Base-by-base conservation (phyloP, 2,113 vertebrate genomes). In the Tonatia bakeri region DNA sequence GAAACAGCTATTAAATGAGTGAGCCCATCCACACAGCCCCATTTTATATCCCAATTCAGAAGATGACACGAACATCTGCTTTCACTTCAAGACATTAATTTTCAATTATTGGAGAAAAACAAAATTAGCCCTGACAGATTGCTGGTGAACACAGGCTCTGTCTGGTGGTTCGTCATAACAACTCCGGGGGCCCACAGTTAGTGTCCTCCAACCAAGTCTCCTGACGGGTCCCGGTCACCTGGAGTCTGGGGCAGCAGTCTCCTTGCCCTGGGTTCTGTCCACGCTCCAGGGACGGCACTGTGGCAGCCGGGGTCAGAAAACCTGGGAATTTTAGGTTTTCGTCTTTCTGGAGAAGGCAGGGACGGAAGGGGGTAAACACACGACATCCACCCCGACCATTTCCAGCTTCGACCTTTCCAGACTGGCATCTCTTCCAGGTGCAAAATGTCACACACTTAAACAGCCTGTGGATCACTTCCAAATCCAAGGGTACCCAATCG, bases 51-150 rank as follows among this genome's bases (percentile, higher is more conserved):
- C 98, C 98, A 98, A 94, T 98, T 98, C 98, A 98, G 97, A 98
- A 95, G 98, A 98, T 98, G 98, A 98, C 98, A 98, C 88, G 98
- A 98, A 98, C 98, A 99, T 98, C 98, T 99, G 98, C 98, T 98
- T 98, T 99, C 98, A 98, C 98, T 99, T 98, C 98, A 98, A 99
- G 98, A 99, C 98, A 98, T 99, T 99, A 99, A 99, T 98, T 99
- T 98, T 98, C 98, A 99, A 98, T 98, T 99, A 99, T 98, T 98
- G 98, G 98, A 98, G 98, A 98, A 98, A 99, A 99, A 98, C 98
- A 98, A 98, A 98, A 99, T 98, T 98, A 98, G 98, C 98, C 98
- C 98, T 98, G 98, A 98, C 98, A 98, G 98, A 98, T 98, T 98
- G 98, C 98, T 98, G 97, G 98, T 95, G 97, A 98, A 97, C 95